These are phyloP conservation scores for Conopomorpha cramerella DNA, from an alignment of 1,140 invertebrate genomes.

Conservation along the genomic window DNA sequence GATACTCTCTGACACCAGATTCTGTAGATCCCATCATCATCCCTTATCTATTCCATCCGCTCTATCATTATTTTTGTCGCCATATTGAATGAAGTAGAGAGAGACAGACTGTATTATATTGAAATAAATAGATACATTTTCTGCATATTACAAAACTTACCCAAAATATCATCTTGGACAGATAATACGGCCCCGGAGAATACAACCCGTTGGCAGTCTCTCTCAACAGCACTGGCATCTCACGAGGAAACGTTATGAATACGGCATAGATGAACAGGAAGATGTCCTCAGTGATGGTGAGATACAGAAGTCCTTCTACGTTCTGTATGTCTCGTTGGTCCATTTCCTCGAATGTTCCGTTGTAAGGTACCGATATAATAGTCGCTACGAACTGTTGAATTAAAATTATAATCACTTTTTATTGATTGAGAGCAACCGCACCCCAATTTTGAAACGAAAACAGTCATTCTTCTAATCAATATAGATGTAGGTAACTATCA, in stretches of 20 bases:
- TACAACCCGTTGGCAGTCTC: constrained; percentile 73
- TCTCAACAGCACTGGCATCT: constrained; percentile 68
- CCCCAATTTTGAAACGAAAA: no score
- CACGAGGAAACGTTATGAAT: constrained; percentile 71
- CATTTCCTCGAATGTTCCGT: constrained; percentile 56
- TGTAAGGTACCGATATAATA: constrained; percentile 65
- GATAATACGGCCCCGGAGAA: constrained; percentile 67
- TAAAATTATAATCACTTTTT: no score
- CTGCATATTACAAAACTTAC: constrained; percentile 62
- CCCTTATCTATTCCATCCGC: no score
- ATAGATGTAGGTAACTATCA: no score
- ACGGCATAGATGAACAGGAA: constrained; percentile 73
- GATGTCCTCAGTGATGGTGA: constrained; percentile 72
- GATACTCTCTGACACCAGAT: no score
- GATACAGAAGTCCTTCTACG: constrained; percentile 69
- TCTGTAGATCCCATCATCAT: no score
- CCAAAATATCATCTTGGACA: constrained; percentile 72
- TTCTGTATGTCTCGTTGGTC: constrained; percentile 70
- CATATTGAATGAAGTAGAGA: no score
- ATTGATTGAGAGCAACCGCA: no score
- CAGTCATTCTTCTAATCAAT: no score
- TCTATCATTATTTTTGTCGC: no score
- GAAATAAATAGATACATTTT: no score
- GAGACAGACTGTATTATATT: no score
- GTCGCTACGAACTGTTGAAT: constrained; percentile 70